A percentile compares a stretch with the other conserved stretches of the same genome.
Evolutionary conservation across 2,113 vertebrate genomes (phyloP).

Genomic region (Neolamprologus ventralis): DNA sequence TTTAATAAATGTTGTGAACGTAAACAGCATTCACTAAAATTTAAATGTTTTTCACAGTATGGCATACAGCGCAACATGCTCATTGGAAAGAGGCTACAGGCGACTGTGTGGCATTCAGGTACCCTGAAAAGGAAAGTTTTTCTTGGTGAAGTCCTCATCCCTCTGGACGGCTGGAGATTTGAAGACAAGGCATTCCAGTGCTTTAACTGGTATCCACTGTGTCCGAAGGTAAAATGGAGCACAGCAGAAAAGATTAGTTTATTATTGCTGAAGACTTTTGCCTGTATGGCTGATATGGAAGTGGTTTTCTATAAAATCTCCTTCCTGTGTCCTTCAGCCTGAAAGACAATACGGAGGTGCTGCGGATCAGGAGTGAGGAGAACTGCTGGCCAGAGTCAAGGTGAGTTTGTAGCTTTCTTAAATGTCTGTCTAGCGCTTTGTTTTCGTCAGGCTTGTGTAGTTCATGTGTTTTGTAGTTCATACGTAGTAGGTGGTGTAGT

Average conservation of each 20-base stretch:
- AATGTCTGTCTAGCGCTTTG: not conserved
- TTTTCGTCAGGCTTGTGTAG: not conserved
- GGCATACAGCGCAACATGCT: constrained; percentile 73
- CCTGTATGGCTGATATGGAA: not conserved
- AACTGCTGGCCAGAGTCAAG: constrained; percentile 60
- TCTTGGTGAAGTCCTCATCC: constrained; percentile 81
- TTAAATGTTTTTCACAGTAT: constrained; percentile 60
- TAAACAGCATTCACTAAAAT: not conserved
- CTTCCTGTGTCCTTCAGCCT: not conserved
- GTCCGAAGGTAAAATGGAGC: constrained; percentile 70
- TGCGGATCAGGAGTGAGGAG: constrained; percentile 21
- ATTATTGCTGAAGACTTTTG: not conserved
- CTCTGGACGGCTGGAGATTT: constrained; percentile 76
- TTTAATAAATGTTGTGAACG: not conserved
- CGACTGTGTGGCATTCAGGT: constrained; percentile 82
- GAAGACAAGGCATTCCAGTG: constrained; percentile 54
- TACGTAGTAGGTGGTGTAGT: not conserved
- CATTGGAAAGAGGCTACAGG: constrained; percentile 72
- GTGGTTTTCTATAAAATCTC: not conserved
- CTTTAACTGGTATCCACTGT: constrained; percentile 77
- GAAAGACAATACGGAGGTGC: constrained; percentile 18
- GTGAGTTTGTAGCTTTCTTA: constrained; percentile 4
- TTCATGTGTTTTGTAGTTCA: not conserved
- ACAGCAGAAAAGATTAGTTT: not conserved
- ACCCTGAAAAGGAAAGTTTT: constrained; percentile 75